A percentile compares a stretch with the other conserved stretches of the same genome.
phyloP scores from a whole-genome alignment of 2,888 invertebrate genomes.

The Bhutanitis thaidina region DNA sequence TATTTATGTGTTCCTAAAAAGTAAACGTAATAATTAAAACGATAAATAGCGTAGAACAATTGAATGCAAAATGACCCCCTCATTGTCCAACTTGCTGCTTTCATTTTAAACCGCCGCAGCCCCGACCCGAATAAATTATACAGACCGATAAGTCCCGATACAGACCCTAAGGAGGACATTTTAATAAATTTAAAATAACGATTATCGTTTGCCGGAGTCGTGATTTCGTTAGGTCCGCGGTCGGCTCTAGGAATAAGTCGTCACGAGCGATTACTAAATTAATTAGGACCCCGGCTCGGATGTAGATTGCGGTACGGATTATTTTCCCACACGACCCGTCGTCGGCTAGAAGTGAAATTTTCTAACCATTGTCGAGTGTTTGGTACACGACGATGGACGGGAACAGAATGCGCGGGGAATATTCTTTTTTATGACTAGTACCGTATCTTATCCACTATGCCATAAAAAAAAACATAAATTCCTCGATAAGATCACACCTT shows the following conservation, averaged over 20 bases:
- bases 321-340: constrained; percentile 76
- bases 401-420: constrained; percentile 1
- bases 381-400: constrained; percentile 28
- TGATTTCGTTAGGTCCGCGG: constrained; percentile 79
- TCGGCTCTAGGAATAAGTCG: constrained; percentile 74
- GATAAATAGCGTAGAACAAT: constrained; percentile 18
- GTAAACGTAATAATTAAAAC: constrained; percentile 9
- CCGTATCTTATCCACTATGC: no score
- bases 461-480: no score
- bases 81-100: constrained; percentile 58
- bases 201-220: constrained; percentile 77
- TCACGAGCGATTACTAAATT: constrained; percentile 80
- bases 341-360: constrained; percentile 65
- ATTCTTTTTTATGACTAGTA: not conserved
- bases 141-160: constrained; percentile 76
- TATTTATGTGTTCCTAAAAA: not conserved
- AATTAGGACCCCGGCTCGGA: constrained; percentile 76
- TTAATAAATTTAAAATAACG: constrained; percentile 80
- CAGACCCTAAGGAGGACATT: constrained; percentile 78
- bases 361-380: constrained; percentile 55
- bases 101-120: constrained; percentile 64
- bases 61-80: constrained; percentile 27
- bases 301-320: constrained; percentile 74
- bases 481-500: no score
- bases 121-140: constrained; percentile 74